These are phyloP conservation scores for Raphicerus campestris DNA, from an alignment of 2,113 vertebrate genomes.

Conservation along the genomic window DNA sequence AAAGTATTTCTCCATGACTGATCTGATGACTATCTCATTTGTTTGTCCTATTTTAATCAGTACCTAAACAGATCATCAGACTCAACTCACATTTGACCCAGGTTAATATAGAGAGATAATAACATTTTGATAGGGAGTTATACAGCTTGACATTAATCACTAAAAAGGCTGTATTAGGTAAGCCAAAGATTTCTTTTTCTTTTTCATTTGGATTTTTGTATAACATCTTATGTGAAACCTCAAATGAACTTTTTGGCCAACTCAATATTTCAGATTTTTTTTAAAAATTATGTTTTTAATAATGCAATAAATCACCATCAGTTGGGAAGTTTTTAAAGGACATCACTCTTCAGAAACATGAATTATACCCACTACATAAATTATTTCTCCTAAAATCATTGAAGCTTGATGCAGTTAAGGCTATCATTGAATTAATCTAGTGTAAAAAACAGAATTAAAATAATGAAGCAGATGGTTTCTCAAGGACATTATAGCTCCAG, in stretches of 20 bases:
- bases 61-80: neutral
- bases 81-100: neutral
- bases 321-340: neutral
- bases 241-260: neutral
- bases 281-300: neutral
- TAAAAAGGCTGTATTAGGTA: neutral
- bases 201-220: neutral
- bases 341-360: neutral
- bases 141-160: neutral
- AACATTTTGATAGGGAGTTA: neutral
- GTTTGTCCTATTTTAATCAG: neutral
- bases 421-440: neutral
- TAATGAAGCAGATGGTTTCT: neutral
- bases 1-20: neutral
- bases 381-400: neutral
- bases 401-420: neutral
- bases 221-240: neutral
- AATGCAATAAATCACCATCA: neutral
- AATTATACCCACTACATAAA: neutral
- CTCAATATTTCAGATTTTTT: neutral
- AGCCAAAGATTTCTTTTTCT: neutral
- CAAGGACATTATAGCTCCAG: neutral
- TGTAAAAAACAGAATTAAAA: neutral
- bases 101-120: neutral
- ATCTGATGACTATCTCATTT: neutral